Base-by-base conservation (phyloP, 92 coral and sea anemone genomes). In the Zoanthus sansibaricus region DNA sequence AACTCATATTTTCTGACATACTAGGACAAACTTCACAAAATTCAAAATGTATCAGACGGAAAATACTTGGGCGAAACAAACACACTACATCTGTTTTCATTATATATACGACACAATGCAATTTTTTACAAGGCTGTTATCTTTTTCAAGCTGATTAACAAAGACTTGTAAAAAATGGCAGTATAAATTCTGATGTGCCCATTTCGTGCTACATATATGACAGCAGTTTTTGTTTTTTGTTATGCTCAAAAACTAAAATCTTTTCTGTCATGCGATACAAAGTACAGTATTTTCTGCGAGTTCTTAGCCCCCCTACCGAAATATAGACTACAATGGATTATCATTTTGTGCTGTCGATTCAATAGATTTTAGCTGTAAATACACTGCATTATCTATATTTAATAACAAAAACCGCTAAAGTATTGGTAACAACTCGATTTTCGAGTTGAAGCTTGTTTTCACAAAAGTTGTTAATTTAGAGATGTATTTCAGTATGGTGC, bases 21-120 rank as follows among this genome's bases (percentile, higher is more conserved):
- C 4, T 75, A 54, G 52, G 68, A 76, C 59, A 31, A 52, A 47
- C 82, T 76, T 54, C 25, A 13, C 13, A 51, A 76, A 76, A 76
- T 51, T 30, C 52, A 13, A 32, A 76, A 30, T 12, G 66, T 75
- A n/a, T 75, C 61, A 75, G 58, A 30, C 13, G n/a, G 0, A 20
- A 11, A 11, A 20, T 15, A 75, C 6, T 17, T 48, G 7, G 16
- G 18, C 33, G 37, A 51, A 75, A 52, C 3, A 45, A 11, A 30
- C 18, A 51, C 67, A 51, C 13, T 51, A 16, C 9, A 7, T 54
- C 8, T 14, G 66, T 76, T 76, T 31, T 76, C 30, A 17, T 49
- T 49, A 17, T 9, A 61, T n/a, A 17, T 5, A 25, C 30, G 69
- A 62, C 31, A 20, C 8, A 62, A 1, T 62, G 30, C 69, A 62